Evolutionary conservation across 2,888 invertebrate species (phyloP).

Genomic region (Anarsia innoxiella): DNA sequence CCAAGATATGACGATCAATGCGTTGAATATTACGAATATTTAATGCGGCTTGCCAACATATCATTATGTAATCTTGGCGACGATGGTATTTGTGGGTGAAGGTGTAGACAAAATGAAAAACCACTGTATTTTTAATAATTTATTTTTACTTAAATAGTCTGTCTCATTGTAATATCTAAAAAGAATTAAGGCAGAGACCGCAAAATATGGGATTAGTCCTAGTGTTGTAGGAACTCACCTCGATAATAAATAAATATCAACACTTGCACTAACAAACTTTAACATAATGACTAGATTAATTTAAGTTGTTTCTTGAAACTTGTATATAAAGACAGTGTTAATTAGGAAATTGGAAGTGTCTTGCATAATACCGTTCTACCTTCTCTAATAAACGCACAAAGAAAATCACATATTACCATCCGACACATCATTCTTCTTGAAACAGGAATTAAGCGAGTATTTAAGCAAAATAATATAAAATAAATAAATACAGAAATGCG

Average conservation of each 20-base stretch:
- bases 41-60: too few relatives aligned
- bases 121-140: constrained; percentile 25
- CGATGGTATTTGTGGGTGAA: too few relatives aligned
- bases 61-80: too few relatives aligned
- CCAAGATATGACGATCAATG: too few relatives aligned
- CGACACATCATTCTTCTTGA: constrained; percentile 54
- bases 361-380: constrained; percentile 44
- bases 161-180: constrained; percentile 55
- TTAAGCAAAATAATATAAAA: constrained; percentile 56
- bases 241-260: constrained; percentile 49
- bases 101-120: constrained; percentile 27
- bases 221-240: constrained; percentile 53
- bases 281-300: constrained; percentile 66
- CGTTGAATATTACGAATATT: too few relatives aligned
- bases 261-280: constrained; percentile 60
- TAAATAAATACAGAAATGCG: constrained; percentile 58
- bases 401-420: constrained; percentile 47
- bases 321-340: constrained; percentile 57
- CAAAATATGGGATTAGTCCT: constrained; percentile 51
- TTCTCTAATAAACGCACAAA: constrained; percentile 52
- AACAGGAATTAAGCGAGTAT: constrained; percentile 57
- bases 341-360: constrained; percentile 61
- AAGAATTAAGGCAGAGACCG: constrained; percentile 53
- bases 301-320: constrained; percentile 45
- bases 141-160: constrained; percentile 57